These are phyloP conservation scores for Sebastes wilsoni DNA, from an alignment of 2,797 vertebrate genomes.

Conservation along the genomic window DNA sequence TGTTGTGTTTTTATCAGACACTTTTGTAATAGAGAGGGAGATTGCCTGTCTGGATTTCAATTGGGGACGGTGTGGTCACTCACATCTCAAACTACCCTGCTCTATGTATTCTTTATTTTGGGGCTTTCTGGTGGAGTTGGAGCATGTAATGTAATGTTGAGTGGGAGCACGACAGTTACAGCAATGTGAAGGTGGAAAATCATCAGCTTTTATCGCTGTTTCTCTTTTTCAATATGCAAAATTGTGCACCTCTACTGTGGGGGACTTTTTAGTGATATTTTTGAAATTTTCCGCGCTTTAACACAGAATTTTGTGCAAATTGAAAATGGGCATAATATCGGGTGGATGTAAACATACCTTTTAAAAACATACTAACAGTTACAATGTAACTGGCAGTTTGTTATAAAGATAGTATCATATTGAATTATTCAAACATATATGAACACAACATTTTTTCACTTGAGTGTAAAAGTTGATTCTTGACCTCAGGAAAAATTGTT, in stretches of 20 bases:
- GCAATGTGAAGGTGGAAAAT: not conserved
- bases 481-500: not conserved
- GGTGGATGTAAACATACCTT: not conserved
- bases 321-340: not conserved
- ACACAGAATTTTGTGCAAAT: not conserved
- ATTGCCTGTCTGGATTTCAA: not conserved
- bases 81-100: not conserved
- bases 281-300: not conserved
- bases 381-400: not conserved
- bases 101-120: not conserved
- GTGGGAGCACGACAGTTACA: not conserved
- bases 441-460: not conserved
- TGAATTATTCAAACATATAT: not conserved
- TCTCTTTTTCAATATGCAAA: not conserved
- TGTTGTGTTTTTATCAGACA: not conserved
- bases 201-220: not conserved
- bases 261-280: not conserved
- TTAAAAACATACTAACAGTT: not conserved
- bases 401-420: not conserved
- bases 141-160: not conserved
- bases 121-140: not conserved
- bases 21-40: not conserved
- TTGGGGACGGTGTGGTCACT: not conserved
- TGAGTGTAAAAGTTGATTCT: not conserved
- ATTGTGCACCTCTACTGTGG: not conserved